These are phyloP conservation scores for Bombylius major DNA, from an alignment of 2,888 invertebrate genomes.

Conservation along the genomic window DNA sequence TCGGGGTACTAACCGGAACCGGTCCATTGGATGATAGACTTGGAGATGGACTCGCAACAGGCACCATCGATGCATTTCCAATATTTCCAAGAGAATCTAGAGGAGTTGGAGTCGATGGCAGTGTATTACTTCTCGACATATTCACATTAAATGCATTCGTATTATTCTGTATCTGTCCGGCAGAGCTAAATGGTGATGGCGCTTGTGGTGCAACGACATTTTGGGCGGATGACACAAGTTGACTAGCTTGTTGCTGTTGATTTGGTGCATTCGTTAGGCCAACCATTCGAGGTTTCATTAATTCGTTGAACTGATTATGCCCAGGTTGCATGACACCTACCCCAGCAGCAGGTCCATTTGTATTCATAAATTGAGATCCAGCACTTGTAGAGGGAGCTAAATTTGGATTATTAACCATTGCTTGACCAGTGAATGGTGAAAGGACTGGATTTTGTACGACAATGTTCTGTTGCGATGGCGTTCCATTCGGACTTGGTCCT, in stretches of 20 bases:
- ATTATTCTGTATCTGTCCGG: constrained; percentile 28
- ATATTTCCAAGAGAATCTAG: constrained; percentile 14
- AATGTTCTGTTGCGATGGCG: constrained; percentile 45
- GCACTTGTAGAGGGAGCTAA: constrained; percentile 37
- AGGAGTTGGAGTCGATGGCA: constrained; percentile 42
- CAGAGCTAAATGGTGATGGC: constrained; percentile 45
- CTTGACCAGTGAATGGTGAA: constrained; percentile 54
- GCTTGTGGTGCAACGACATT: constrained; percentile 29
- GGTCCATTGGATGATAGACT: constrained; percentile 37
- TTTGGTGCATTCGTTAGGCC: constrained; percentile 19
- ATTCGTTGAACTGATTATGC: constrained; percentile 41
- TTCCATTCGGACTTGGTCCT: constrained; percentile 64
- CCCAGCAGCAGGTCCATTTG: constrained; percentile 43
- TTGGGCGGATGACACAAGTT: constrained; percentile 15
- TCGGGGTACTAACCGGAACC: constrained; percentile 42
- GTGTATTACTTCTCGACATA: constrained; percentile 20
- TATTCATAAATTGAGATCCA: constrained; percentile 41
- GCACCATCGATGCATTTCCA: constrained; percentile 33
- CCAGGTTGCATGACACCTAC: constrained; percentile 38
- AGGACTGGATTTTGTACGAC: constrained; percentile 51
- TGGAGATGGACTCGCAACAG: constrained; percentile 39
- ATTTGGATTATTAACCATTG: constrained; percentile 44
- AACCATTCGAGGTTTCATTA: constrained; percentile 46
- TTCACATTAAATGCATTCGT: constrained; percentile 30
- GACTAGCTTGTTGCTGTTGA: constrained; percentile 17